A percentile compares a stretch with the other conserved stretches of the same genome.
Conservation (phyloP, 2,888 invertebrate genomes). For the Tenthredo notha region DNA sequence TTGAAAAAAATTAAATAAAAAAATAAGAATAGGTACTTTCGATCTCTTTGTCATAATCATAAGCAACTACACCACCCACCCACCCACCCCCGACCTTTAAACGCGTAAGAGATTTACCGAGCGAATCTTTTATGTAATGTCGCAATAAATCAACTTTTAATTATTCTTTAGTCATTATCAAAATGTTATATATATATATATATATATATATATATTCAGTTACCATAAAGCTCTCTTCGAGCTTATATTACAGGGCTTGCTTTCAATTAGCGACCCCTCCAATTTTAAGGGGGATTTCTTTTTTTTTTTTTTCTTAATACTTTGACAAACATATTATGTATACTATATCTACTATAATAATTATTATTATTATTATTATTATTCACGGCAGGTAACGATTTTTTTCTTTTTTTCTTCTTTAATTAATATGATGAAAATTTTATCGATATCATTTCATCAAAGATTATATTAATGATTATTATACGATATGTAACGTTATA, state of each 20-base stretch:
- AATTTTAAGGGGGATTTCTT: background rate
- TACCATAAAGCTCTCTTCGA: background rate
- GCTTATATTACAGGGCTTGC: background rate
- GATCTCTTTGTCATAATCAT: background rate
- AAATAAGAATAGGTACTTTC: background rate
- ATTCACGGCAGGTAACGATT: background rate
- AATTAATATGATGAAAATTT: background rate
- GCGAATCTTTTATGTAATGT: constrained; percentile 41
- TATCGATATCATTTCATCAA: background rate
- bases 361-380: background rate
- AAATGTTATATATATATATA: constrained; percentile 1
- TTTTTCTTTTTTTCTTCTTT: too few relatives aligned
- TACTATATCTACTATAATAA: background rate
- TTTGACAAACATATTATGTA: background rate
- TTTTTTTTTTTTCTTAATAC: background rate
- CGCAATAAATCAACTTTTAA: constrained; percentile 46
- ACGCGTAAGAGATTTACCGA: background rate
- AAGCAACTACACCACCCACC: background rate
- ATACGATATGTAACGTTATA: background rate
- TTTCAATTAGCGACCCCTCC: constrained; percentile 29
- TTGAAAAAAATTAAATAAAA: background rate
- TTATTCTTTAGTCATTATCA: constrained; percentile 48
- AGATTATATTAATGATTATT: background rate
- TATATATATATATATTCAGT: background rate
- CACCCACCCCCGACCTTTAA: background rate